Base-by-base conservation (phyloP, 2,113 vertebrate genomes). In the Tyrannus savana region DNA sequence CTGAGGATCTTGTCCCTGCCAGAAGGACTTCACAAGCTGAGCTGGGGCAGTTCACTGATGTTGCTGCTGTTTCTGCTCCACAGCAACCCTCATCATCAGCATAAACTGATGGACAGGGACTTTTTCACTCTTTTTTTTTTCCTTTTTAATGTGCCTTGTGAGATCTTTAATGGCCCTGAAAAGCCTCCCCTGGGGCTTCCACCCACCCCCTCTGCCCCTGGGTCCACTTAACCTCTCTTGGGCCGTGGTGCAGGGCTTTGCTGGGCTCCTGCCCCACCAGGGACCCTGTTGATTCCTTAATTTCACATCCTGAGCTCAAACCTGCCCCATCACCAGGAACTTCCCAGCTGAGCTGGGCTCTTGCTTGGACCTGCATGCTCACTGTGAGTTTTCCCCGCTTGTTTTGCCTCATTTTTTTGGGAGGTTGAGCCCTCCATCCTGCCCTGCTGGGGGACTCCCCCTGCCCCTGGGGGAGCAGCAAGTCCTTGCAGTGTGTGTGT, bases 401-500 rank as follows among this genome's bases (percentile, higher is more conserved):
- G 5, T 14, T 52, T 52, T 52, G 27, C 50, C 50, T 84, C 14
- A 19, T 78, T 25, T 69, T 63, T 17, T 13, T 14, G 7, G 89
- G 28, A 58, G 16, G 47, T 44, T 55, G 19, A 44, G 49, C 55
- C 2, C 19, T 47, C 41, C 19, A 3, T 10, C n/a, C 41, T 67
- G 44, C 63, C 31, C 47, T 41, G 39, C 50, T 3, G 12, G 33
- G 13, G 27, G 24, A 13, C 2, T 50, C 4, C 33, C 27, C 28
- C 12, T 3, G 2, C 3, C n/a, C 67, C 53, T 17, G 30, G 7
- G 27, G 27, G 47, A 72, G 30, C 35, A 55, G 5, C 44, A 13
- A 5, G 19, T 7, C 17, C 18, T 31, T 0, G 3, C 37, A 52
- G 37, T n/a, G 39, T 1, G 0, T 33, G 10, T 5, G 55, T 28